Conservation (phyloP, 2,113 vertebrate species). For the Tragelaphus scriptus region DNA sequence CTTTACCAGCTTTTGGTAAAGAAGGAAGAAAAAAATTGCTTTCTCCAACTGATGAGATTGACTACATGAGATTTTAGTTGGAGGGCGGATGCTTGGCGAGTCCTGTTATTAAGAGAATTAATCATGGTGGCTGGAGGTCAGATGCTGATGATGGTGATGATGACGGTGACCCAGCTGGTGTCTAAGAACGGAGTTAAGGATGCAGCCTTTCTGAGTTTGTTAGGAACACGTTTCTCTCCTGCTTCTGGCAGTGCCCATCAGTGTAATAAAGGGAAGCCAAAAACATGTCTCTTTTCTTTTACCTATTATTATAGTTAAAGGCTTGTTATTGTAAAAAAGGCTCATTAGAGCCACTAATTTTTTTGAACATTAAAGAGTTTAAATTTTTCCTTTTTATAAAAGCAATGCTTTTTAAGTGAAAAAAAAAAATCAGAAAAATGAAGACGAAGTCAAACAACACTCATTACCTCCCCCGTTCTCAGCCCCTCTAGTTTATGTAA, state of each 20-base stretch:
- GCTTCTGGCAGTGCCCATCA: not conserved
- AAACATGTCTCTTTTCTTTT: not conserved
- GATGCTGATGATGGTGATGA: not conserved
- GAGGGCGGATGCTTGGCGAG: not conserved
- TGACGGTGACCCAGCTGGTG: not conserved
- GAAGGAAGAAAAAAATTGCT: not conserved
- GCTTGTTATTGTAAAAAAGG: not conserved
- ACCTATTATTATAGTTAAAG: not conserved
- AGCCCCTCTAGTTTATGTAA: not conserved
- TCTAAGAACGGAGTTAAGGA: not conserved
- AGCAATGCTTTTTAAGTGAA: not conserved
- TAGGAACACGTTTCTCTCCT: not conserved
- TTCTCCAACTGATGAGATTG: not conserved
- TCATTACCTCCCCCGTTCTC: not conserved
- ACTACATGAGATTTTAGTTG: accelerated
- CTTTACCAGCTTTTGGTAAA: not conserved
- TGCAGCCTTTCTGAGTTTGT: not conserved
- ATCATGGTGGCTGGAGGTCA: not conserved
- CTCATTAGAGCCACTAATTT: not conserved
- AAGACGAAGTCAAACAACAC: not conserved
- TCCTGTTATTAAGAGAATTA: not conserved
- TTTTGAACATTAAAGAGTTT: not conserved
- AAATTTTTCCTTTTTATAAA: not conserved
- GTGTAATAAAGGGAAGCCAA: not conserved
- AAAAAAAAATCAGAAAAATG: not conserved